Conservation (phyloP, 2,797 vertebrate species). For the Myioborus miniatus region DNA sequence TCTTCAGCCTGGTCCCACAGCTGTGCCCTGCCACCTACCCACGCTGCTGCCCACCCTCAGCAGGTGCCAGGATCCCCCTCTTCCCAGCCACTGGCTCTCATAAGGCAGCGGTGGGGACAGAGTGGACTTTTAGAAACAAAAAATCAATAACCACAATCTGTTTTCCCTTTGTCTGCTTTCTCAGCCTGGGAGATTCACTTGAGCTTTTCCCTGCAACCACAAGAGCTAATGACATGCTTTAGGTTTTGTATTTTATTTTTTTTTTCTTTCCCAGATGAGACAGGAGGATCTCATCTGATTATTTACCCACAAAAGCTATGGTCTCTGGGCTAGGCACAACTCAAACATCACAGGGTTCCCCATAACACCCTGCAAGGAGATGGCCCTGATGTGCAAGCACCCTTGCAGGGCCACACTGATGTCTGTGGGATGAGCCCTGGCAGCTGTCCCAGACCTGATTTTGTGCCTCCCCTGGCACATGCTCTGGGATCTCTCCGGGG, state of each 20-base stretch:
- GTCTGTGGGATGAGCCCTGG: accelerated
- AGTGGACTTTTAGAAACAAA: not conserved
- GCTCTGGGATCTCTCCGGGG: not conserved
- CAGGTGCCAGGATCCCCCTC: not conserved
- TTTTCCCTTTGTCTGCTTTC: conserved; percentile 29
- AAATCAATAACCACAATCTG: not conserved
- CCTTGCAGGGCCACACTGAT: accelerated
- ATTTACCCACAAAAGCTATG: not conserved
- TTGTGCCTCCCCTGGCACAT: not conserved
- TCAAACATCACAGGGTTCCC: accelerated
- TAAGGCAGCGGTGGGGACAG: not conserved
- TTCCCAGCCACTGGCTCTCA: accelerated
- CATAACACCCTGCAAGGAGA: accelerated
- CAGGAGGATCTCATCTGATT: not conserved
- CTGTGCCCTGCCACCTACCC: not conserved
- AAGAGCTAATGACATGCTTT: not conserved
- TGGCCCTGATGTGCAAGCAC: not conserved
- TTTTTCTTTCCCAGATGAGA: not conserved
- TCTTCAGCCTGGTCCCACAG: not conserved
- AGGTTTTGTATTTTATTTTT: not conserved
- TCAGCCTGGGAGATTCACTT: not conserved
- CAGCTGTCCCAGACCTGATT: not conserved
- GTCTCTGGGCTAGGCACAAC: not conserved
- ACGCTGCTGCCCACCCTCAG: accelerated
- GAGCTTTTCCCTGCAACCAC: not conserved